Conservation (phyloP, 2,888 invertebrate genomes). For the Ectemnius continuus region DNA sequence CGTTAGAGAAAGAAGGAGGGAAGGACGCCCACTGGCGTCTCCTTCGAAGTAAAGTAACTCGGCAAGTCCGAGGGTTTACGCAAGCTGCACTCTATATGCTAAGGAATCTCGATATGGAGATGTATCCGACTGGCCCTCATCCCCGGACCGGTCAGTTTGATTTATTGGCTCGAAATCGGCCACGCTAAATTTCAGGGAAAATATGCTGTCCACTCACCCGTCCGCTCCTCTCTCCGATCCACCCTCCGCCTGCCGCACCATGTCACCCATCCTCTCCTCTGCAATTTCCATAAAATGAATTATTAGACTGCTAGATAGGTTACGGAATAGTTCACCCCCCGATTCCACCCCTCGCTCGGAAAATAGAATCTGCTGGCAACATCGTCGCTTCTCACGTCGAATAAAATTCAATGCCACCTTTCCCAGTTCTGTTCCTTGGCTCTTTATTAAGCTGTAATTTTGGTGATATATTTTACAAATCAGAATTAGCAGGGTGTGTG, state of each 20-base stretch:
- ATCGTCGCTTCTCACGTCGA: no score
- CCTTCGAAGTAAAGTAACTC: constrained; percentile 48
- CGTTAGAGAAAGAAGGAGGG: constrained; percentile 12
- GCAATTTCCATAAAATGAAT: constrained; percentile 73
- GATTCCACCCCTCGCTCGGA: background rate
- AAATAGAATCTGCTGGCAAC: no score
- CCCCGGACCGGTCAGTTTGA: constrained; percentile 74
- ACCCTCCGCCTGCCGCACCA: constrained; percentile 11
- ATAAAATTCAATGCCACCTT: no score
- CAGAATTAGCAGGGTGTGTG: background rate
- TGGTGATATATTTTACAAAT: background rate
- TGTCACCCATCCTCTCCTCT: constrained; percentile 27
- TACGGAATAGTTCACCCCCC: constrained; percentile 33
- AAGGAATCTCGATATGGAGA: constrained; percentile 72
- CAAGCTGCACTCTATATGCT: constrained; percentile 73
- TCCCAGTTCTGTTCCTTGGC: background rate
- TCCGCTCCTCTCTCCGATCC: constrained; percentile 27
- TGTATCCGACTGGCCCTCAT: constrained; percentile 44
- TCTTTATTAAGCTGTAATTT: no score
- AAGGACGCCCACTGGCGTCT: constrained; percentile 36
- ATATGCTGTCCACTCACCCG: constrained; percentile 68
- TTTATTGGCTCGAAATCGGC: constrained; percentile 75
- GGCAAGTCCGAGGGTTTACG: constrained; percentile 65
- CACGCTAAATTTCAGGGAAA: constrained; percentile 75
- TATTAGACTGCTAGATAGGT: constrained; percentile 63